Conservation (phyloP, 1,140 invertebrate genomes). For the Luehdorfia chinensis region DNA sequence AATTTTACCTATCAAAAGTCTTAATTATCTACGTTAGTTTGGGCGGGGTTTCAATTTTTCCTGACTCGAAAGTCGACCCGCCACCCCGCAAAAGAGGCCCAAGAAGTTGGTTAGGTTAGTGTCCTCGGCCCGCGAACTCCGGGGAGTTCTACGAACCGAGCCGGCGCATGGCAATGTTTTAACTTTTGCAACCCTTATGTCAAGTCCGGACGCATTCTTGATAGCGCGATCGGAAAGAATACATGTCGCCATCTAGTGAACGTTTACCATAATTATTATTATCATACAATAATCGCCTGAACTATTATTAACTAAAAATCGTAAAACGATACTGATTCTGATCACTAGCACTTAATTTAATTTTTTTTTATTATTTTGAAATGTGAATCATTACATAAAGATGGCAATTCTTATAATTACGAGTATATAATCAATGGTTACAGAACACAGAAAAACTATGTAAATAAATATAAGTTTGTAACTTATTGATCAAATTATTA, state of each 20-base stretch:
- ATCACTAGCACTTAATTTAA: no score
- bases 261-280: no score
- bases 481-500: no score
- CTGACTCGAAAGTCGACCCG: conserved; percentile 68
- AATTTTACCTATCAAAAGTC: conserved; percentile 11
- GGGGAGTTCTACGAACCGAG: conserved; percentile 31
- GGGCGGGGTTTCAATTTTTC: conserved; percentile 69
- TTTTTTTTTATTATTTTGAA: no score
- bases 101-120: conserved; percentile 72
- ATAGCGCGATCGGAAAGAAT: conserved; percentile 30
- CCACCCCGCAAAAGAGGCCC: conserved; percentile 67
- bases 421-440: no score
- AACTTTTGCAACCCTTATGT: conserved; percentile 7
- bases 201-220: conserved; percentile 10
- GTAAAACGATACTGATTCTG: no score
- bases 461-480: no score
- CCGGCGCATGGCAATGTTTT: conserved; percentile 36
- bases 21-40: neutral
- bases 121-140: conserved; percentile 32
- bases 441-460: no score
- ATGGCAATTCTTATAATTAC: no score
- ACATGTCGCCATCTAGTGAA: conserved; percentile 37
- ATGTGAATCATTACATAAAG: no score
- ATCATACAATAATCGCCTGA: no score
- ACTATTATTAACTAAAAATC: no score